Evolutionary conservation across 2,113 vertebrate genomes (phyloP), one percentile per base, ranked within the genome.

Genomic region (Salvelinus fontinalis): DNA sequence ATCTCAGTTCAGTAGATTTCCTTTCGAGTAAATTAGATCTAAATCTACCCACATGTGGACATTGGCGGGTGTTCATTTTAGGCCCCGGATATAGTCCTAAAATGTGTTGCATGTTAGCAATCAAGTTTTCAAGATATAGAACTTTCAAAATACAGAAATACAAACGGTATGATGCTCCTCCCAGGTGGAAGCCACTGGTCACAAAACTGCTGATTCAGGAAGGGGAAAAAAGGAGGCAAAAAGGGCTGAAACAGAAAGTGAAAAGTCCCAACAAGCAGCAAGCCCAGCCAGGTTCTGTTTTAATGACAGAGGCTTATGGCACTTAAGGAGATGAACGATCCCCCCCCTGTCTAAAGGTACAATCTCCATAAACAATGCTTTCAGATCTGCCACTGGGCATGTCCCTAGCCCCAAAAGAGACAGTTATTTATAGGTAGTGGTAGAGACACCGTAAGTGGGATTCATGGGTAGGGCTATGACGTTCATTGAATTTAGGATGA

Each of bases 281-380:
- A 76, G 81, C 74, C 69, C 29, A 7, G 64, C 67, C 84, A 79
- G 65, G 75, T 80, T 69, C 29, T 20, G 51, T 57, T 79, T 77
- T 82, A 86, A 85, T 86, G 73, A 80, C 39, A 77, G 57, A 65
- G 64, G 26, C 66, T 78, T 81, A 68, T 78, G 77, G 79, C 68
- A 73, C 70, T 74, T 60, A 26, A 1, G 27, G 64, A 69, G 75
- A 85, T 80, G 72, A 81, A 81, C 73, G 74, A 83, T 73, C 48
- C 72, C 51, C 49, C 34, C 78, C 70, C 48, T 71, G 76, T 57
- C 73, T 72, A 5, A 80, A 82, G 71, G 74, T 83, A 73, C 70
- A 86, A 84, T 83, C 84, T 79, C 76, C 66, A 64, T 67, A 84
- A 86, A 86, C 78, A 83, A 76, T 49, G 74, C 79, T 67, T 81